Evolutionary conservation across 2,797 vertebrate genomes (phyloP).

Genomic region (Cuculus canorus): DNA sequence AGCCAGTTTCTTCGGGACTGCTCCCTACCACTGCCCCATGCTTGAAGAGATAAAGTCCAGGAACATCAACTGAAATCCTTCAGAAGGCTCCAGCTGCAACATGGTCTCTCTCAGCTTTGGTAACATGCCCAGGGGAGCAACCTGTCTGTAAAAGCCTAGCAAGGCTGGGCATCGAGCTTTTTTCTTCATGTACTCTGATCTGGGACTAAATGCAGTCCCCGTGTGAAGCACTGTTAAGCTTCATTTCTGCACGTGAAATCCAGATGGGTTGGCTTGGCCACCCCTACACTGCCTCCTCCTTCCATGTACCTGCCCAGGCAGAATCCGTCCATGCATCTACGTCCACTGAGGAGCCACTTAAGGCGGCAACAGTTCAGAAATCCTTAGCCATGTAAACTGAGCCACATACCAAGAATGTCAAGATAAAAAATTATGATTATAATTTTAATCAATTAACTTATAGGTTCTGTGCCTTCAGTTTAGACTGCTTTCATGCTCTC

Average conservation of each 20-base stretch:
- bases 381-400: not conserved
- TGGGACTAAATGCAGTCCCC: not conserved
- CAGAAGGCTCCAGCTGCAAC: not conserved
- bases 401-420: not conserved
- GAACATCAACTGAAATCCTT: not conserved
- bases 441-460: not conserved
- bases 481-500: not conserved
- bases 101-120: not conserved
- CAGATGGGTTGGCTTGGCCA: not conserved
- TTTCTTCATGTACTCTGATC: not conserved
- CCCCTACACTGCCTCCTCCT: not conserved
- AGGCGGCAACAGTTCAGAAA: not conserved
- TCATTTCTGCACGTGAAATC: not conserved
- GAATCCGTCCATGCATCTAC: not conserved
- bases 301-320: rapidly evolving
- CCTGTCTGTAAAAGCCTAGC: not conserved
- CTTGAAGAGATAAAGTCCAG: not conserved
- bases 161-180: too few species aligned
- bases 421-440: not conserved
- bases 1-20: not conserved
- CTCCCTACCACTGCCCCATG: not conserved
- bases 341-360: not conserved
- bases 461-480: not conserved
- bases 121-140: too few species aligned
- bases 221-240: not conserved